Evolutionary conservation across 2,888 invertebrate genomes (phyloP).

Genomic region (Noctua comes): DNA sequence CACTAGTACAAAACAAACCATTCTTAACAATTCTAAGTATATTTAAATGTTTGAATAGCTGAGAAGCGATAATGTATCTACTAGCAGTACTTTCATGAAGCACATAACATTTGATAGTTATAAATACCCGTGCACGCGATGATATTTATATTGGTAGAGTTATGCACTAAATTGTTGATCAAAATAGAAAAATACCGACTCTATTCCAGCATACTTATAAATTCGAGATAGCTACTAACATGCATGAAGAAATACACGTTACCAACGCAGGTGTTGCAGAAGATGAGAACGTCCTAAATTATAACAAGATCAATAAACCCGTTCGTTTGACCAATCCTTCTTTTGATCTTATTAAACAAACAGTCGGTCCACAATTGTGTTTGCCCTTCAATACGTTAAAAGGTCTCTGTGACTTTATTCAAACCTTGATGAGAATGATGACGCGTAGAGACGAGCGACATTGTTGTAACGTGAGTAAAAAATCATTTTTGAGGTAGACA

Average conservation of each 20-base stretch:
- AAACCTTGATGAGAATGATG: conserved; percentile 57
- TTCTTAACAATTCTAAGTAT: conserved; percentile 38
- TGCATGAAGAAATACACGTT: conserved; percentile 9
- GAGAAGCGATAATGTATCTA: conserved; percentile 35
- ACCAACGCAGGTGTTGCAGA: conserved; percentile 8
- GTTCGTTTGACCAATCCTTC: conserved; percentile 49
- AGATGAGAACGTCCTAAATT: conserved; percentile 32
- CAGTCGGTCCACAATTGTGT: conserved; percentile 50
- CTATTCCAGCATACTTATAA: conserved; percentile 7
- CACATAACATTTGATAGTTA: conserved; percentile 56
- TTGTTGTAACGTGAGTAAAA: conserved; percentile 52
- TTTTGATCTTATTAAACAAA: conserved; percentile 55
- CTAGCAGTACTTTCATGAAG: conserved; percentile 41
- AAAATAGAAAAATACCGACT: conserved; percentile 45
- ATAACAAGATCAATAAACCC: conserved; percentile 33
- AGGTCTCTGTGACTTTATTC: conserved; percentile 62
- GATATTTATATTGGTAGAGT: conserved; percentile 52
- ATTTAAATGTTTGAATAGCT: conserved; percentile 45
- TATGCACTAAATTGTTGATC: conserved; percentile 49
- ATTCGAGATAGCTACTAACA: background rate
- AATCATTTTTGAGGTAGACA: conserved; percentile 36
- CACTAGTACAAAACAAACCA: conserved; percentile 30
- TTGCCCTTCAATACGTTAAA: conserved; percentile 61
- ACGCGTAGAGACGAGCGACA: conserved; percentile 39
- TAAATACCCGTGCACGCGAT: conserved; percentile 50